Conservation (phyloP, 2,113 vertebrate species). For the Pholis gunnellus region DNA sequence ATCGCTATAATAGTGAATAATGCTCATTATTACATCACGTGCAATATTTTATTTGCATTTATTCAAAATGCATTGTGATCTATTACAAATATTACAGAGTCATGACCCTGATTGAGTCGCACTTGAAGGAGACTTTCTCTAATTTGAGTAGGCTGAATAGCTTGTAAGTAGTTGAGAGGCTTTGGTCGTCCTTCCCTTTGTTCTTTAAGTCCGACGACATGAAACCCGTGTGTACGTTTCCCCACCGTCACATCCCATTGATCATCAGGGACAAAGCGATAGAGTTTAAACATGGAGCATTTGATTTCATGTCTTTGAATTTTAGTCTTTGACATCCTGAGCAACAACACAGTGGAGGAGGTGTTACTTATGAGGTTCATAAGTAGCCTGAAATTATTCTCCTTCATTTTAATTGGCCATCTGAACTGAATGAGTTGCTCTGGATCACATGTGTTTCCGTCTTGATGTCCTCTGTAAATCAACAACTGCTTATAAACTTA, state of each 20-base stretch:
- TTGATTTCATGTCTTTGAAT: constrained; percentile 18
- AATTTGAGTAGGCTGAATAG: neutral
- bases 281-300: constrained; percentile 22
- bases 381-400: neutral
- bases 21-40: neutral
- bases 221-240: constrained; percentile 14
- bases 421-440: neutral
- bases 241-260: constrained; percentile 6
- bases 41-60: neutral
- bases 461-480: neutral
- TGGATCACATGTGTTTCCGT: neutral
- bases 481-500: neutral
- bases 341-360: neutral
- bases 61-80: neutral
- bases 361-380: neutral
- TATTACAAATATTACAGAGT: neutral
- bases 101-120: neutral
- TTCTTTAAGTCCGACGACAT: constrained; percentile 35
- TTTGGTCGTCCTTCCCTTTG: constrained; percentile 48
- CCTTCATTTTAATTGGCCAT: neutral
- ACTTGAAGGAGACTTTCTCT: constrained; percentile 16
- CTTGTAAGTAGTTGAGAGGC: neutral
- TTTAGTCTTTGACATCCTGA: constrained; percentile 20
- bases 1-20: neutral
- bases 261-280: constrained; percentile 27